These are phyloP conservation scores for Hyposmocoma kahamanoa DNA, from an alignment of 1,140 invertebrate genomes.

Conservation along the genomic window DNA sequence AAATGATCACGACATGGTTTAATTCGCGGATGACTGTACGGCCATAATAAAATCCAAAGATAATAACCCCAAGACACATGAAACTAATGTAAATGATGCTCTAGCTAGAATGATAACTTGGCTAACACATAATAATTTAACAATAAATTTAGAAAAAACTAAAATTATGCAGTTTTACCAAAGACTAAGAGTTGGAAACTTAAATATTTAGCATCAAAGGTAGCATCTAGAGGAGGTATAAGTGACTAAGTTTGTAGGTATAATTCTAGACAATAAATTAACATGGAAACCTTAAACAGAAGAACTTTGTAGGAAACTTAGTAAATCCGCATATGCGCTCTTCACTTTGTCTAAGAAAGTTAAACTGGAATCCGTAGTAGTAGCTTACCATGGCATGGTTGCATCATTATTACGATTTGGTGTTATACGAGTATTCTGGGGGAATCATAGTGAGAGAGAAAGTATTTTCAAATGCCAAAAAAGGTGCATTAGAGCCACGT, in stretches of 20 bases:
- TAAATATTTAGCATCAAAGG: background rate
- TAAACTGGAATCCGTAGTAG: background rate
- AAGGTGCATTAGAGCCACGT: background rate
- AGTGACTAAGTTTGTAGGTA: background rate
- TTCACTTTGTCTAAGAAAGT: background rate
- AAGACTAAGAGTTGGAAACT: background rate
- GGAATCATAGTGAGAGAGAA: background rate
- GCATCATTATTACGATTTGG: background rate
- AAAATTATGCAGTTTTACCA: background rate
- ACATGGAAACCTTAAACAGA: background rate
- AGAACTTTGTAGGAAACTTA: background rate
- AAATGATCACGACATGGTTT: background rate
- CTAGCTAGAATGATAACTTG: background rate
- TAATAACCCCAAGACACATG: too few relatives aligned
- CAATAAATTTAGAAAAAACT: background rate
- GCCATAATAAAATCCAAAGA: background rate
- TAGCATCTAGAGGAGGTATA: background rate
- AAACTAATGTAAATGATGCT: background rate
- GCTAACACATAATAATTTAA: constrained; percentile 1
- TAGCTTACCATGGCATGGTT: background rate
- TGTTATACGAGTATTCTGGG: constrained; percentile 2
- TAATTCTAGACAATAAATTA: background rate
- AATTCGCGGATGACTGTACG: background rate
- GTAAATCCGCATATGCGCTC: background rate
- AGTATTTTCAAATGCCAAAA: background rate